A percentile compares a stretch with the other conserved stretches of the same genome.
Evolutionary conservation across 1,140 invertebrate species (phyloP).

Genomic region (Mya arenaria): DNA sequence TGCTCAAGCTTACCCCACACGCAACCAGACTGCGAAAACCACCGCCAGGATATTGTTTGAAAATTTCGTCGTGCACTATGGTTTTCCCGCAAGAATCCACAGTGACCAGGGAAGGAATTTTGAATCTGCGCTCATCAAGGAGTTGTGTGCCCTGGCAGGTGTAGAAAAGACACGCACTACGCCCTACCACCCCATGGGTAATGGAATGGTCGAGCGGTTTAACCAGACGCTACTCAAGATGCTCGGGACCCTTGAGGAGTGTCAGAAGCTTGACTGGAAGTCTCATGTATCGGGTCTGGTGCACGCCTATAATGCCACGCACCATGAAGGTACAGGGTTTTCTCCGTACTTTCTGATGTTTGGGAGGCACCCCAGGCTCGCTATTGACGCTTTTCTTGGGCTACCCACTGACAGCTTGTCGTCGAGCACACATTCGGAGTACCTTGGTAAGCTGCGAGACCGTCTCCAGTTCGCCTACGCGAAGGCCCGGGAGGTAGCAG

Average conservation of each 20-base stretch:
- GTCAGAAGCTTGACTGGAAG: conserved; percentile 60
- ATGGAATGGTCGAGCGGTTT: conserved; percentile 49
- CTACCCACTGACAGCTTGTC: background rate
- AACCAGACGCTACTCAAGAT: conserved; percentile 52
- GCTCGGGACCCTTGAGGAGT: conserved; percentile 55
- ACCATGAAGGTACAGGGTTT: conserved; percentile 38
- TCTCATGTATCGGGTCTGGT: conserved; percentile 46
- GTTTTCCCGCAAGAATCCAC: background rate
- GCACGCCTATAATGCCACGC: conserved; percentile 54
- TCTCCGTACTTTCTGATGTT: conserved; percentile 56
- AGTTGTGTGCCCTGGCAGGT: conserved; percentile 30
- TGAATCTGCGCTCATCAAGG: conserved; percentile 39
- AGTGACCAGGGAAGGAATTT: conserved; percentile 5
- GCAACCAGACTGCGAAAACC: conserved; percentile 37
- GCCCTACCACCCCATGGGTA: conserved; percentile 48
- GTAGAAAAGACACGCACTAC: conserved; percentile 35
- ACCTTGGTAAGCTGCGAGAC: conserved; percentile 16
- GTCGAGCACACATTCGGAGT: background rate
- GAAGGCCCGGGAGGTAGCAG: conserved; percentile 16
- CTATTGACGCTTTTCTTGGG: conserved; percentile 52
- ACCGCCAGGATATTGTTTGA: conserved; percentile 28
- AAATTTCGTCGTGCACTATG: conserved; percentile 40
- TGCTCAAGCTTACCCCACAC: conserved; percentile 10
- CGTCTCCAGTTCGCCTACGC: conserved; percentile 22
- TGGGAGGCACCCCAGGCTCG: conserved; percentile 48